phyloP scores from a whole-genome alignment of 1,140 invertebrate species.

The Bursaphelenchus mucronatus region DNA sequence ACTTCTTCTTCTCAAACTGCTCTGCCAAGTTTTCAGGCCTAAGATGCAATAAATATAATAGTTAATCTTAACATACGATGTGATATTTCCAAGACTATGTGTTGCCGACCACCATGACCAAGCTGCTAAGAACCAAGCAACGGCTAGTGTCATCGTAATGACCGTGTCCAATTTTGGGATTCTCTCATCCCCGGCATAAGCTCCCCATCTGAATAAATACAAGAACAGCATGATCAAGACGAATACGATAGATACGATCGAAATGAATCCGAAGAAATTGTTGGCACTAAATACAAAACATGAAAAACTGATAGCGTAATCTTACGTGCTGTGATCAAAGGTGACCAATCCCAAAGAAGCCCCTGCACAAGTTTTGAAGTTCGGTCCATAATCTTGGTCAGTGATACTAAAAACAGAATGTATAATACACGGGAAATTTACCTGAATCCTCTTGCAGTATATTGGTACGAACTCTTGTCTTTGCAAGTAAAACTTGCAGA shows the following conservation, averaged over 20 bases:
- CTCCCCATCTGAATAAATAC: slow-evolving; percentile 44
- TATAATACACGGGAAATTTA: slow-evolving; percentile 6
- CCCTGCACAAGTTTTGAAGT: background rate
- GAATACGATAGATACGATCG: slow-evolving; percentile 42
- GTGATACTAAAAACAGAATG: background rate
- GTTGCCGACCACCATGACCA: slow-evolving; percentile 36
- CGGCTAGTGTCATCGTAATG: slow-evolving; percentile 36
- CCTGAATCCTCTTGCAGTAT: slow-evolving; percentile 8
- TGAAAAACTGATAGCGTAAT: slow-evolving; percentile 11
- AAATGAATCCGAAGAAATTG: slow-evolving; percentile 43
- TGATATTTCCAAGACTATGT: slow-evolving; percentile 23
- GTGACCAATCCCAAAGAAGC: background rate
- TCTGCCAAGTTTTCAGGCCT: slow-evolving; percentile 30
- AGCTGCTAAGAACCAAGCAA: slow-evolving; percentile 47
- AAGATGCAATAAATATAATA: slow-evolving; percentile 3
- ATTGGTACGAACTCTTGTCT: background rate
- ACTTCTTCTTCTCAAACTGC: slow-evolving; percentile 14
- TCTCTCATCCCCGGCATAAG: slow-evolving; percentile 41
- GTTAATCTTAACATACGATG: slow-evolving; percentile 24
- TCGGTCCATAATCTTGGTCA: slow-evolving; percentile 21
- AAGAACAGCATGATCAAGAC: slow-evolving; percentile 37
- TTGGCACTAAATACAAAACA: slow-evolving; percentile 33
- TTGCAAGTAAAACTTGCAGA: slow-evolving; percentile 14
- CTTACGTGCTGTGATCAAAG: slow-evolving; percentile 21
- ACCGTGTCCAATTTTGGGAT: slow-evolving; percentile 44